phyloP scores from a whole-genome alignment of 2,113 vertebrate species.

The Antechinus flavipes region DNA sequence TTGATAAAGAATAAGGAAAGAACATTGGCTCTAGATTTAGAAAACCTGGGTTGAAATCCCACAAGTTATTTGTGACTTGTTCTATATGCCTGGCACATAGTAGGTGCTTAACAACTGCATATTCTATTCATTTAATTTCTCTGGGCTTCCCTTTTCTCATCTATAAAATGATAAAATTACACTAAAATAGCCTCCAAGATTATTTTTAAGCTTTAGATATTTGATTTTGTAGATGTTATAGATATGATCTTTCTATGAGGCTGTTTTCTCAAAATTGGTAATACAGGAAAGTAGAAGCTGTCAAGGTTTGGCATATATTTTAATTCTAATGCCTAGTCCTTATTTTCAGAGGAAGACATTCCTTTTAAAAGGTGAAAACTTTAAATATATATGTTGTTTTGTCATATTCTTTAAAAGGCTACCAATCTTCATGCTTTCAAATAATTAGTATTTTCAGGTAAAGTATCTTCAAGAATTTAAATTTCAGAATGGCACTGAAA shows the following conservation, averaged over 20 bases:
- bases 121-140: too few species aligned
- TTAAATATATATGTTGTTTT: conserved; percentile 62
- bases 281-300: conserved; percentile 22
- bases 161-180: too few species aligned
- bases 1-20: background rate
- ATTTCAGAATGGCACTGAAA: conserved; percentile 21
- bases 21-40: background rate
- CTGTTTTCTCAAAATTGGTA: conserved; percentile 49
- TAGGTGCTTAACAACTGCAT: too few species aligned
- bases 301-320: conserved; percentile 67
- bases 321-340: conserved; percentile 5
- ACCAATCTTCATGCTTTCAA: conserved; percentile 56
- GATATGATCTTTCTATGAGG: background rate
- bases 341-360: conserved; percentile 53
- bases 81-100: too few species aligned
- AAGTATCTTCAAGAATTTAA: conserved; percentile 39
- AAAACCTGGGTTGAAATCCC: too few species aligned
- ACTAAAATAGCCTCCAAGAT: too few species aligned
- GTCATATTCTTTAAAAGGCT: conserved; percentile 61
- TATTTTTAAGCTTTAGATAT: background rate
- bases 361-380: conserved; percentile 37
- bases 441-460: conserved; percentile 51
- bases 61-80: too few species aligned
- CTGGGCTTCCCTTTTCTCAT: too few species aligned
- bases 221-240: background rate